phyloP scores from a whole-genome alignment of 2,797 vertebrate species.

The Cyprinodon diabolis region DNA sequence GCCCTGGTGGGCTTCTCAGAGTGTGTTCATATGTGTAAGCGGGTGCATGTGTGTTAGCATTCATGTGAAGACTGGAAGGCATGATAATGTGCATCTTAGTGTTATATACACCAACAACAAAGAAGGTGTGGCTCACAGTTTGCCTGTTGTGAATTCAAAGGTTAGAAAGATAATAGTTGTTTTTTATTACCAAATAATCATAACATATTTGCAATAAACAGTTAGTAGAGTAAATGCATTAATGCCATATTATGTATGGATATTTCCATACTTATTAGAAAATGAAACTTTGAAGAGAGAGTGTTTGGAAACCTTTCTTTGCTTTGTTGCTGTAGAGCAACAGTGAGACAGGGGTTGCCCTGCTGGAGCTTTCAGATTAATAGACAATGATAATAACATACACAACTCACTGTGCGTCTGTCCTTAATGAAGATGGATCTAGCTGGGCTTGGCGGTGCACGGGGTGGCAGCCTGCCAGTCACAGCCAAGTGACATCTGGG shows the following conservation, averaged over 20 bases:
- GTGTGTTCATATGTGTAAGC: constrained; percentile 46
- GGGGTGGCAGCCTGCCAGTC: constrained; percentile 77
- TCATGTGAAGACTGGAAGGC: constrained; percentile 40
- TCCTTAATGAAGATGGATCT: constrained; percentile 80
- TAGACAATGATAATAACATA: constrained; percentile 77
- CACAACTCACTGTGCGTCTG: constrained; percentile 70
- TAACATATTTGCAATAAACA: constrained; percentile 39
- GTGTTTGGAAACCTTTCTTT: constrained; percentile 29
- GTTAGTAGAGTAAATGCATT: constrained; percentile 43
- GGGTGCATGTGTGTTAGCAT: constrained; percentile 32
- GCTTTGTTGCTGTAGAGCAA: constrained; percentile 43
- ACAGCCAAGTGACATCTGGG: constrained; percentile 71
- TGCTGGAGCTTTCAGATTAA: constrained; percentile 74
- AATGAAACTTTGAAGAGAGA: constrained; percentile 10
- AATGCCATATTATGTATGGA: constrained; percentile 52
- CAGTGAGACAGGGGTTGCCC: constrained; percentile 56
- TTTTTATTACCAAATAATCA: constrained; percentile 40
- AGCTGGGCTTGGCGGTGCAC: constrained; percentile 57
- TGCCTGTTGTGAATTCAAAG: constrained; percentile 40
- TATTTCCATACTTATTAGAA: constrained; percentile 38
- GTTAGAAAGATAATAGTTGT: constrained; percentile 46
- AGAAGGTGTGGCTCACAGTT: constrained; percentile 31
- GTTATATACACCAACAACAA: constrained; percentile 27
- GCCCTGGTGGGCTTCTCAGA: constrained; percentile 67
- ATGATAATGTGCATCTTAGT: constrained; percentile 37